phyloP scores from a whole-genome alignment of 2,113 vertebrate species.

The Cephalopholis sonnerati region DNA sequence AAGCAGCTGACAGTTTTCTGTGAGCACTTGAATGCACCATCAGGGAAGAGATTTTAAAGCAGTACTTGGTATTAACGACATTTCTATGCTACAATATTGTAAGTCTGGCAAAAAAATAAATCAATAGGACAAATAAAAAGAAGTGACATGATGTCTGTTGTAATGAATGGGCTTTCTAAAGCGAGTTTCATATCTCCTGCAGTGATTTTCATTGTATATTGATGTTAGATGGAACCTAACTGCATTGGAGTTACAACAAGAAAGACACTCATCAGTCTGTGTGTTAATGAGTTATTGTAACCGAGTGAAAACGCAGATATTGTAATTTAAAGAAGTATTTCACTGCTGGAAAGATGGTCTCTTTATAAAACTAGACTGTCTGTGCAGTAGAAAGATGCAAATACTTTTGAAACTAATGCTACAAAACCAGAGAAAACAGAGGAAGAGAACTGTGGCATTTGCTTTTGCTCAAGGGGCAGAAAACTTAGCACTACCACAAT shows the following conservation, averaged over 20 bases:
- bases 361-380: too few relatives aligned
- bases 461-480: too few relatives aligned
- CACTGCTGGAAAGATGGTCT: too few relatives aligned
- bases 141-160: neutral
- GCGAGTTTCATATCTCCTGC: neutral
- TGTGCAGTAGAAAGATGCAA: too few relatives aligned
- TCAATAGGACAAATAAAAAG: too few relatives aligned
- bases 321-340: neutral
- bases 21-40: neutral
- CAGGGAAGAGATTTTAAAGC: neutral
- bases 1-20: neutral
- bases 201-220: neutral
- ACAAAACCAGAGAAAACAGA: too few relatives aligned
- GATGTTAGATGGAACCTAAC: neutral
- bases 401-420: too few relatives aligned
- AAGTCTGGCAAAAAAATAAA: neutral
- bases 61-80: too few relatives aligned
- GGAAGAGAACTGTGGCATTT: too few relatives aligned
- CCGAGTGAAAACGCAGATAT: neutral
- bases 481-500: too few relatives aligned
- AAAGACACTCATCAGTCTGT: neutral
- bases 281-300: neutral
- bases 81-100: neutral
- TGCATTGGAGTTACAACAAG: neutral
- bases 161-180: neutral